Evolutionary conservation across 2,113 vertebrate genomes (phyloP).

Genomic region (Carassius carassius): DNA sequence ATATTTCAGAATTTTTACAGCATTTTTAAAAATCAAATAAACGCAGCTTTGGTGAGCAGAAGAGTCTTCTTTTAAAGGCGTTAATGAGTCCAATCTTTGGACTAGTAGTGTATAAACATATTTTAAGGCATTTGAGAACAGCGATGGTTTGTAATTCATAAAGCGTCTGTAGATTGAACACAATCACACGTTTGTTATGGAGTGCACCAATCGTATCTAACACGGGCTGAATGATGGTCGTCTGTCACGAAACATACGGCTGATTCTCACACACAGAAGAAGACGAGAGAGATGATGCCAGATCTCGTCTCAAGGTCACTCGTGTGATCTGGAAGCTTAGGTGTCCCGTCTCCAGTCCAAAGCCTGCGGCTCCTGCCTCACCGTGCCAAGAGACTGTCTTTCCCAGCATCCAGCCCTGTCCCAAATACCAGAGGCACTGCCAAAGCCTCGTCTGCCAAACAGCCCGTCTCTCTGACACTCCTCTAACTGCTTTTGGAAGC

Average conservation of each 20-base stretch:
- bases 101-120: too few species aligned
- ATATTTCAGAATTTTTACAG: too few species aligned
- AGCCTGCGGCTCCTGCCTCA: slow-evolving; percentile 43
- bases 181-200: too few species aligned
- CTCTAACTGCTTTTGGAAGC: slow-evolving; percentile 29
- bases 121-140: too few species aligned
- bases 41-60: too few species aligned
- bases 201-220: too few species aligned
- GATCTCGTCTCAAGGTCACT: slow-evolving; percentile 53
- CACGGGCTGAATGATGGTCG: too few species aligned
- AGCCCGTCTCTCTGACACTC: not conserved
- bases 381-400: slow-evolving; percentile 54
- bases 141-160: too few species aligned
- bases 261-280: not conserved
- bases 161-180: too few species aligned
- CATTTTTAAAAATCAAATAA: too few species aligned
- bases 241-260: not conserved
- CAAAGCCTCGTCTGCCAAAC: slow-evolving; percentile 14
- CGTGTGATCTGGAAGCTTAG: slow-evolving; percentile 42
- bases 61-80: too few species aligned
- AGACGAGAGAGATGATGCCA: not conserved
- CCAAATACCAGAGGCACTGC: slow-evolving; percentile 8
- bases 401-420: slow-evolving; percentile 2
- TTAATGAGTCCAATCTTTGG: too few species aligned
- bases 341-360: slow-evolving; percentile 50